A percentile compares a stretch with the other conserved stretches of the same genome.
These are phyloP conservation scores for Lycophotia porphyrea DNA, from an alignment of 2,888 invertebrate species.

Conservation along the genomic window DNA sequence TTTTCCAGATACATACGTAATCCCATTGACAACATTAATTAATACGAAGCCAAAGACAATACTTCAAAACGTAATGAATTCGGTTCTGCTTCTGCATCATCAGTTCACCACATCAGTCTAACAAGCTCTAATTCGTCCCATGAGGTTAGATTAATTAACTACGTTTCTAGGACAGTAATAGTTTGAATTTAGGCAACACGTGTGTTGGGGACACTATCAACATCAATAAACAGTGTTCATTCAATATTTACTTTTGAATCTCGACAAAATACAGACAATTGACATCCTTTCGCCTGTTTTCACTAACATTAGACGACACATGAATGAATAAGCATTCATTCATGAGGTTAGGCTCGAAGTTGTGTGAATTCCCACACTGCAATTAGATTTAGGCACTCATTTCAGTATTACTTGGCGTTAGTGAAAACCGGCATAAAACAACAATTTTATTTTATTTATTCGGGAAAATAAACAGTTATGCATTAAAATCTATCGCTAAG, in stretches of 20 bases:
- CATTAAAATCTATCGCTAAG: no score
- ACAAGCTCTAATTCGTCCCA: slow-evolving; percentile 37
- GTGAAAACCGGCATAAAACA: neutral
- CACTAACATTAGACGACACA: neutral
- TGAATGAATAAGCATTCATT: neutral
- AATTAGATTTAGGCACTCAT: neutral
- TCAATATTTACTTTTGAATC: neutral
- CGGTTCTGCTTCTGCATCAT: neutral
- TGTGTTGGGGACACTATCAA: neutral
- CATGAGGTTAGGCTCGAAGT: no score
- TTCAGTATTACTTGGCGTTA: neutral
- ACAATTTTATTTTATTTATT: no score
- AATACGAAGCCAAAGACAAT: neutral
- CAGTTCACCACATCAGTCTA: neutral
- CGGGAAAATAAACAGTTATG: no score
- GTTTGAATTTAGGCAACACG: slow-evolving; percentile 24
- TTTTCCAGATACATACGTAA: slow-evolving; percentile 5
- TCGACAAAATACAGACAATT: neutral
- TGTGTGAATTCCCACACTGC: neutral
- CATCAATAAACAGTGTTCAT: neutral
- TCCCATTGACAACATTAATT: neutral
- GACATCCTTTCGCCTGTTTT: neutral
- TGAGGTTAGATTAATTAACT: slow-evolving; percentile 31
- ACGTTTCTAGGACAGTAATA: slow-evolving; percentile 4
- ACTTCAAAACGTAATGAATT: slow-evolving; percentile 22